Evolutionary conservation across 2,113 vertebrate genomes (phyloP).

Genomic region (Spea bombifrons): DNA sequence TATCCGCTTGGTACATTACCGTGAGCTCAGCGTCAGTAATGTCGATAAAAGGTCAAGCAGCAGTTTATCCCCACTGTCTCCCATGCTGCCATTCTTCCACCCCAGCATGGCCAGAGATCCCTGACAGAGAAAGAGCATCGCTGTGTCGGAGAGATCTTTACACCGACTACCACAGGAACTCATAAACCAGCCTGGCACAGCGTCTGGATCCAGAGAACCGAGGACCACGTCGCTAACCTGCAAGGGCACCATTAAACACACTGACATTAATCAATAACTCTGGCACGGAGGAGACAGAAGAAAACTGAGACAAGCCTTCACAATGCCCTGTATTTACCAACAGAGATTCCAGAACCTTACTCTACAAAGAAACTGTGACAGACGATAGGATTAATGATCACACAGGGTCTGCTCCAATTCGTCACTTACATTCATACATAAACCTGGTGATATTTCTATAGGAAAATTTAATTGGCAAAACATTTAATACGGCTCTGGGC

Average conservation of each 20-base stretch:
- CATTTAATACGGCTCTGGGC: too few species aligned
- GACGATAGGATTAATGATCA: too few species aligned
- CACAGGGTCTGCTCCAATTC: too few species aligned
- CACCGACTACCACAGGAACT: slow-evolving; percentile 69
- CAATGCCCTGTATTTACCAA: too few species aligned
- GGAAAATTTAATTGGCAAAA: too few species aligned
- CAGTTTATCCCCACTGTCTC: slow-evolving; percentile 69
- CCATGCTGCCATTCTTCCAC: slow-evolving; percentile 72
- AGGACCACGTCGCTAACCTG: slow-evolving; percentile 78
- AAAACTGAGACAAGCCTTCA: too few species aligned
- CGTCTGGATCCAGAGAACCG: slow-evolving; percentile 44
- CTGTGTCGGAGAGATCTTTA: slow-evolving; percentile 41
- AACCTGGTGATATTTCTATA: too few species aligned
- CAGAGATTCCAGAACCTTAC: too few species aligned
- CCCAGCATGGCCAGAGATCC: slow-evolving; percentile 89
- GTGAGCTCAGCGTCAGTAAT: slow-evolving; percentile 78
- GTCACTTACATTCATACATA: too few species aligned
- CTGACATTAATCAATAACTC: not conserved
- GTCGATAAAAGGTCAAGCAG: slow-evolving; percentile 72
- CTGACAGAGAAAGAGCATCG: slow-evolving; percentile 82
- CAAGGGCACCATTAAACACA: slow-evolving; percentile 19
- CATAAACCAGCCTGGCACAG: slow-evolving; percentile 72
- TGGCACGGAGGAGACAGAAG: too few species aligned
- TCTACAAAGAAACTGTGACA: too few species aligned
- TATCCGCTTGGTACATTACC: slow-evolving; percentile 62